Conservation (phyloP, 2,113 vertebrate genomes). For the Chrysemys picta region DNA sequence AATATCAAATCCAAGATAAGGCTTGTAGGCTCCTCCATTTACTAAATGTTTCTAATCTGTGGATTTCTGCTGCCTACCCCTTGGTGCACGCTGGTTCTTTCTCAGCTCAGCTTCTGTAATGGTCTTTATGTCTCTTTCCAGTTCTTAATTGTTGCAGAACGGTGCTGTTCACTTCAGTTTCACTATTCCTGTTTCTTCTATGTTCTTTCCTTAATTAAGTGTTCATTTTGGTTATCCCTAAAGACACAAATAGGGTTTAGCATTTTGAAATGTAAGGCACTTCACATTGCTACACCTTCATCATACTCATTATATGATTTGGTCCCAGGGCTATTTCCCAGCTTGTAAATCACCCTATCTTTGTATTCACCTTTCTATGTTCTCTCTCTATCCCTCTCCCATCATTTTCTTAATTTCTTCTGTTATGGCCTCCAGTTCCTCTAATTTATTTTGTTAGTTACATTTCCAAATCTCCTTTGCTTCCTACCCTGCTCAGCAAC, state of each 20-base stretch:
- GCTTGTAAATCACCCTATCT: background rate
- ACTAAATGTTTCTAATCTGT: background rate
- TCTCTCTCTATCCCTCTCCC: background rate
- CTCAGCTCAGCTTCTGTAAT: background rate
- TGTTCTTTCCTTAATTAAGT: background rate
- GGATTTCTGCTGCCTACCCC: background rate
- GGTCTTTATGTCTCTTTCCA: background rate
- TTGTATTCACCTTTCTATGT: background rate
- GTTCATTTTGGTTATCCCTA: slow-evolving; percentile 4
- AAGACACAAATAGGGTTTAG: background rate
- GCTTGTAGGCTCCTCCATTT: background rate
- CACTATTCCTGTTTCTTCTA: background rate
- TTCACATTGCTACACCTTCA: slow-evolving; percentile 5
- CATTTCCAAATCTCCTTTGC: slow-evolving; percentile 50
- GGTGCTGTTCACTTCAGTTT: fast-evolving
- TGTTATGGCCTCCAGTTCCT: slow-evolving; percentile 18
- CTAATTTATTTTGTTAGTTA: slow-evolving; percentile 38
- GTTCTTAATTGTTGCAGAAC: background rate
- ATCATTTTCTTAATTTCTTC: background rate
- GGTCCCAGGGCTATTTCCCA: slow-evolving; percentile 20
- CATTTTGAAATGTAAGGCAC: slow-evolving; percentile 27
- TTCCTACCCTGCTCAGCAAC: slow-evolving; percentile 36
- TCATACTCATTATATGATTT: background rate
- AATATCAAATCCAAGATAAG: background rate
- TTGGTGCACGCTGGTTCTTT: background rate